phyloP scores from a whole-genome alignment of 2,888 invertebrate genomes.

The Orthosia gothica region DNA sequence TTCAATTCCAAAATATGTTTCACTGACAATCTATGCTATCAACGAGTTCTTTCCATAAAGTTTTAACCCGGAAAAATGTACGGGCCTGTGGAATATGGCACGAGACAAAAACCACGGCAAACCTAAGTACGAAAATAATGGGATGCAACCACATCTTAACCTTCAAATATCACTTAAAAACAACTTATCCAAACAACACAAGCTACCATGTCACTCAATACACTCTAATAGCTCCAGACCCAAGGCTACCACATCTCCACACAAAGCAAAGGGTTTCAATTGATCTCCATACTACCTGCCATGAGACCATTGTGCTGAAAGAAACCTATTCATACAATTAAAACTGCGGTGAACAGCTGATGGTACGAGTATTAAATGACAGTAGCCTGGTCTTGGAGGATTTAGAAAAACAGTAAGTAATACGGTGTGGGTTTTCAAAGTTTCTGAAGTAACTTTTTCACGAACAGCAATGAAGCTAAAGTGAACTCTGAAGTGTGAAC shows the following conservation, averaged over 20 bases:
- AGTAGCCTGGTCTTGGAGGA: constrained; percentile 33
- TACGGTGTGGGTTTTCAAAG: neutral
- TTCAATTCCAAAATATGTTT: too few species aligned
- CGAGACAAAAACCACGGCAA: too few species aligned
- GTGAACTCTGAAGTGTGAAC: too few species aligned
- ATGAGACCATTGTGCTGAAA: constrained; percentile 10
- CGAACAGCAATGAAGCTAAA: too few species aligned
- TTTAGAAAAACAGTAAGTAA: neutral
- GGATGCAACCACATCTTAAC: too few species aligned
- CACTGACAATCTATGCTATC: too few species aligned
- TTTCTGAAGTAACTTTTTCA: neutral
- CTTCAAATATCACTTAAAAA: constrained; percentile 1
- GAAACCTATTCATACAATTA: constrained; percentile 36
- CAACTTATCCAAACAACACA: neutral
- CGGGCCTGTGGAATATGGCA: too few species aligned
- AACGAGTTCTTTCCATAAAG: too few species aligned
- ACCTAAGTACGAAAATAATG: neutral
- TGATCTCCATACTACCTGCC: constrained; percentile 43
- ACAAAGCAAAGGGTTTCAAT: constrained; percentile 55
- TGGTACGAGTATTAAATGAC: constrained; percentile 56
- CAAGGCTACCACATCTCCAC: constrained; percentile 19
- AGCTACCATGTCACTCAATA: constrained; percentile 37
- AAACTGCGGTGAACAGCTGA: constrained; percentile 50
- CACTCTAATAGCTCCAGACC: constrained; percentile 6
- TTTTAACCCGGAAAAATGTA: too few species aligned